A percentile compares a stretch with the other conserved stretches of the same genome.
These are phyloP conservation scores for Marmota flaviventris DNA, from an alignment of 2,113 vertebrate genomes.

Conservation along the genomic window DNA sequence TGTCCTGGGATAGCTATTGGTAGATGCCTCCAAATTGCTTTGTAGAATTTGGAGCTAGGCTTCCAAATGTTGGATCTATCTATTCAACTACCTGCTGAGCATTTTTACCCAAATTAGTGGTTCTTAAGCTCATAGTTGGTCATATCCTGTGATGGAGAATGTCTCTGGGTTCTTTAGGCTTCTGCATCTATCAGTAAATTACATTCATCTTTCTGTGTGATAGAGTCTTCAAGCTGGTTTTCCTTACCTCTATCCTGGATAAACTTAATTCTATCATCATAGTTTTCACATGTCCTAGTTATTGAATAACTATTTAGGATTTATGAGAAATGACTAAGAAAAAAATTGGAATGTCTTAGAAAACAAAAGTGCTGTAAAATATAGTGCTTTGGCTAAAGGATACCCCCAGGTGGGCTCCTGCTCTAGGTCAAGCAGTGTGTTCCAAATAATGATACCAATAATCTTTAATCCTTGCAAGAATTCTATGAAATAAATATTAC, in stretches of 20 bases:
- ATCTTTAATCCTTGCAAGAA: neutral
- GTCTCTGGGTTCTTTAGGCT: neutral
- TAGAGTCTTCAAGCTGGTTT: neutral
- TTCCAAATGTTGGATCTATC: neutral
- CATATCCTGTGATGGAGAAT: neutral
- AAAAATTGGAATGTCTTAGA: neutral
- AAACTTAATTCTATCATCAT: neutral
- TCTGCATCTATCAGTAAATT: neutral
- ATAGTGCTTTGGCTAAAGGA: neutral
- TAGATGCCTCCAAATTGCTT: neutral
- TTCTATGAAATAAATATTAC: neutral
- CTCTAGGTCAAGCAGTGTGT: neutral
- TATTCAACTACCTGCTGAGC: neutral
- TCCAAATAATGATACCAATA: neutral
- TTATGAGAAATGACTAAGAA: neutral
- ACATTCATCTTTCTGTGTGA: neutral
- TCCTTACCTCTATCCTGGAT: neutral
- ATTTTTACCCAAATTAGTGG: neutral
- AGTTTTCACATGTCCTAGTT: neutral
- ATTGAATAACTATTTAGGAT: conserved; percentile 7
- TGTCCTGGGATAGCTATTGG: neutral
- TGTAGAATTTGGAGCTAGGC: neutral
- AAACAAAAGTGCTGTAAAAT: neutral
- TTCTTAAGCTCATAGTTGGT: neutral
- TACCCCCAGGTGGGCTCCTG: neutral